Evolutionary conservation across 2,797 vertebrate genomes (phyloP), one percentile per base, ranked within the genome.

Genomic region (Cryptoblepharus egeriae): DNA sequence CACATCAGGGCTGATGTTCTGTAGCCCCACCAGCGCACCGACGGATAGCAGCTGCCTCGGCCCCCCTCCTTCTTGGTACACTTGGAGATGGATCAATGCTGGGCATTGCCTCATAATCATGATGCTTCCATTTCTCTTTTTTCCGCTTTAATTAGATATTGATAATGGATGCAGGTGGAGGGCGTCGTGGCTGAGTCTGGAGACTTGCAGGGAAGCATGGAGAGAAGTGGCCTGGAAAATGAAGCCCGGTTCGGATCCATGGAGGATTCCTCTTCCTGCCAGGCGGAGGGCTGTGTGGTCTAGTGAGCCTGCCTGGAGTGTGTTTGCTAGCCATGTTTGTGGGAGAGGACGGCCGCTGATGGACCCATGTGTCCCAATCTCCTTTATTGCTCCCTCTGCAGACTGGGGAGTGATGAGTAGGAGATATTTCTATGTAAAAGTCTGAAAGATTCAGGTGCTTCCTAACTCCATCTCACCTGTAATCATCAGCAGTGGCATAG

Each of bases 121-220:
- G 87, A 76, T 49, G 57, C 45, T 35, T 74, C 39, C 78, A 28
- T 67, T 79, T 80, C 68, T 71, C 70, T 75, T 61, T 49, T 65
- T 61, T 28, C n/a, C n/a, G 24, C 87, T 80, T 85, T 86, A 84
- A 85, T 82, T 87, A 79, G 84, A 69, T 88, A 84, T 88, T 75
- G 84, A 82, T 79, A 88, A 69, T 18, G 42, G 82, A 76, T 61
- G 69, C 22, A 8, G 70, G 57, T 49, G 37, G 37, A 58, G 28
- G 68, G n/a, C 11, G 12, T 42, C 35, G 22, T 6, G 26, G 39
- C 28, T 22, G 24, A 63, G 49, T 45, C 28, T 37, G 67, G 22
- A 6, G 37, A 68, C 2, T 5, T 15, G 42, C 37, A 10, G 22
- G 28, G 20, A 15, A 57, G 10, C 30, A 13, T 49, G 26, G 60